Base-by-base conservation (phyloP, 2,797 vertebrate species). In the Ispidina picta region DNA sequence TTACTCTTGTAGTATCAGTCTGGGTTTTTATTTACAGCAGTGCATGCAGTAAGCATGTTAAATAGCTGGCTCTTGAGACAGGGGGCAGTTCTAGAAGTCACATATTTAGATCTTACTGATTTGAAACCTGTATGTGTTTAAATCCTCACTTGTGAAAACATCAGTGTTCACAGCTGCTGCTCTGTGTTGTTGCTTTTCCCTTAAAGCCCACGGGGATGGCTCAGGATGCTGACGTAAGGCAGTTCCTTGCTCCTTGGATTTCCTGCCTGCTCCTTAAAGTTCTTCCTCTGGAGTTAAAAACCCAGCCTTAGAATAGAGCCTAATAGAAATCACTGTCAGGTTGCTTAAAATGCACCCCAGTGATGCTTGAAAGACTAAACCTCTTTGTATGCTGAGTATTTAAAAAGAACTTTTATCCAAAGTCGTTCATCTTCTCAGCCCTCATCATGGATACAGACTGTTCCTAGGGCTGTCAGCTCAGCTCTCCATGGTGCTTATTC, bases 261-360 rank as follows among this genome's bases (percentile, higher is more conserved):
- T 96, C 92, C 95, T 95, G 90, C 12, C 86, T 93, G 56, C 52
- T 79, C 68, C 65, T 85, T 74, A 66, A 35, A 33, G 10, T 15
- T 70, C 78, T 84, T 88, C 43, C 66, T 87, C 70, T 79, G 60
- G 84, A 90, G 58, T 60, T 86, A 69, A 93, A 86, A 94, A 51
- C 55, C 48, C 14, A 79, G 66, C 60, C 31, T 26, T 63, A 59
- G 65, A 93, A 55, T 56, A 20, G 33, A 64, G 48, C 31, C 63
- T 21, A 19, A 25, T 8, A 91, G 43, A 46, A 78, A 60, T 49
- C 23, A 43, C 31, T 37, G 0, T 19, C 15, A n/a, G 19, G 66
- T 65, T 82, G 55, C 75, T 54, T 74, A 75, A 60, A 86, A 59
- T 52, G 51, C 55, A 55, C 65, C 46, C 16, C 44, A 83, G 2